phyloP scores from a whole-genome alignment of 2,797 vertebrate genomes.

The Babyrousa celebensis region DNA sequence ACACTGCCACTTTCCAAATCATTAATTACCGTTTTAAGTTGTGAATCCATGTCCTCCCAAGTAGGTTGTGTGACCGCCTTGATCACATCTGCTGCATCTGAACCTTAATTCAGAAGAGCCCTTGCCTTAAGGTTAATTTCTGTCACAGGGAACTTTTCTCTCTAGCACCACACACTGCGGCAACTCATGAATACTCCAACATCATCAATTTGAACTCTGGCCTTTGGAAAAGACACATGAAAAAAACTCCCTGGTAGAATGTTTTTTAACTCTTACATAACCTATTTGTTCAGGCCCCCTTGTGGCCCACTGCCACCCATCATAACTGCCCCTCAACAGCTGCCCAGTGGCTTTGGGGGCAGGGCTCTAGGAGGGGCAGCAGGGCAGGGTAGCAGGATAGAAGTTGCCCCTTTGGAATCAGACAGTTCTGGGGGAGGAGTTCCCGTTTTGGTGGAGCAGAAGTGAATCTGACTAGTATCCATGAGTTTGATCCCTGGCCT shows the following conservation, averaged over 20 bases:
- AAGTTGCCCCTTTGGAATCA: not conserved
- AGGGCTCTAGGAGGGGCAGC: not conserved
- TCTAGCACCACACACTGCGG: not conserved
- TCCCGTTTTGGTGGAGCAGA: no score
- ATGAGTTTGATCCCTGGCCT: no score
- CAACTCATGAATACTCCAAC: conserved; percentile 84
- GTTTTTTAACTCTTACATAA: conserved; percentile 74
- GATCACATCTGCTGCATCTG: conserved; percentile 59
- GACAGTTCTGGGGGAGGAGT: not conserved
- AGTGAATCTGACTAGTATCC: no score
- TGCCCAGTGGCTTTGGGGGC: not conserved
- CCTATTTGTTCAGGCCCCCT: not conserved
- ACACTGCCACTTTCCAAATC: not conserved
- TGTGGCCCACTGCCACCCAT: not conserved
- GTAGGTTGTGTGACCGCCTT: not conserved
- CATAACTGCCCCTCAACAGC: not conserved
- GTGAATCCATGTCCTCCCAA: conserved; percentile 8
- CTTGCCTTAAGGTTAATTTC: conserved; percentile 62
- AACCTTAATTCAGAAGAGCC: conserved; percentile 70
- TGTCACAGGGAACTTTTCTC: conserved; percentile 70
- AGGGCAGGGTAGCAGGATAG: fast-evolving
- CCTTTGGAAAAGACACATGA: conserved; percentile 71
- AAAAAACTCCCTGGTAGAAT: conserved; percentile 72
- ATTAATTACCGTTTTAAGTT: not conserved
- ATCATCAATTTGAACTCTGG: conserved; percentile 74